phyloP scores from a whole-genome alignment of 2,113 vertebrate genomes.

The Aptenodytes forsteri region DNA sequence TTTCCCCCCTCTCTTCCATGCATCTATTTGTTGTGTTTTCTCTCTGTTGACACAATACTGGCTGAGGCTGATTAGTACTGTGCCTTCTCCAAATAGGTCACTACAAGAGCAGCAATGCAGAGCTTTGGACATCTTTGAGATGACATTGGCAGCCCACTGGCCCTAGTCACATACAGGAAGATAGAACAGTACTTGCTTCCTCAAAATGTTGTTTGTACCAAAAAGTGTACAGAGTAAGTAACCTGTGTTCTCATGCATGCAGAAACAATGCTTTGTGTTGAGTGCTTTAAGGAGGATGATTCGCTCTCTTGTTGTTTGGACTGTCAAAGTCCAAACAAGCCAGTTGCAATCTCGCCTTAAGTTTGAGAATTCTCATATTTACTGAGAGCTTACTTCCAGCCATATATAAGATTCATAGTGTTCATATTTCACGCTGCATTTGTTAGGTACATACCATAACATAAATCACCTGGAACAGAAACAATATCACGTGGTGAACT shows the following conservation, averaged over 20 bases:
- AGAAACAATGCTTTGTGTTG: neutral
- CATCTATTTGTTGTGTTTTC: neutral
- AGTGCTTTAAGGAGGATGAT: neutral
- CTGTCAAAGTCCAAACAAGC: neutral
- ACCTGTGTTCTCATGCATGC: neutral
- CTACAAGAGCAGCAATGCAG: neutral
- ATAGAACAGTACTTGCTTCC: neutral
- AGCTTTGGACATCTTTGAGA: neutral
- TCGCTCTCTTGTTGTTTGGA: neutral
- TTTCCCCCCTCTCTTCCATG: neutral
- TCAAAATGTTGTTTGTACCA: neutral
- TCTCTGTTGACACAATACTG: neutral
- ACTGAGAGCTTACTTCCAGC: neutral
- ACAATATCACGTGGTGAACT: neutral
- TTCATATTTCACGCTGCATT: conserved; percentile 7
- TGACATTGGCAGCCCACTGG: neutral
- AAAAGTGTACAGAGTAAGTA: neutral
- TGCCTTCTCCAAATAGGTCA: neutral
- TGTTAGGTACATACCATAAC: neutral
- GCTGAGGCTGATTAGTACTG: neutral
- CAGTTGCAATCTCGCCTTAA: neutral
- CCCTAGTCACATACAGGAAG: neutral
- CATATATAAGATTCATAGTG: neutral
- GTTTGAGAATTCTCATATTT: neutral
- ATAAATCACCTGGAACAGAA: conserved; percentile 44